Evolutionary conservation across 2,888 invertebrate genomes (phyloP), one percentile per base, ranked within the genome.

Genomic region (Caenorhabditis sp.): DNA sequence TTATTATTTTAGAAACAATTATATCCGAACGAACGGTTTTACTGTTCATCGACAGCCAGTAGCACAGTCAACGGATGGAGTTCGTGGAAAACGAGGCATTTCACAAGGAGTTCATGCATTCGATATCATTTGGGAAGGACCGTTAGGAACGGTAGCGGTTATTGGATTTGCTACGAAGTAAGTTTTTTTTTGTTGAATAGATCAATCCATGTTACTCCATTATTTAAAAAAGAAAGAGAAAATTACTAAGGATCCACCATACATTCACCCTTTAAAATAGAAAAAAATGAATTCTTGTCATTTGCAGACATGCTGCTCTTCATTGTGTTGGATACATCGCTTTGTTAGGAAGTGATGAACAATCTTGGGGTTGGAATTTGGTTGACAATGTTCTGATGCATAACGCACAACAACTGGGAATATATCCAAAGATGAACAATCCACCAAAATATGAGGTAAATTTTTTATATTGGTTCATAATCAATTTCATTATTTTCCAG

Each of bases 361-460:
- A 97, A 89, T 96, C 95, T 87, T 99, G 97, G 97, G 97, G 97
- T 17, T 99, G 97, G 97, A 97, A 97, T 91, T 91, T 99, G 84
- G 97, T 97, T 61, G 97, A 97, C 90, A 97, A 97, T 91, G 93
- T 94, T 90, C 91, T 97, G 82, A 90, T 97, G 84, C 97, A 99
- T 89, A 95, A 96, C 91, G 97, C 97, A 64, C 94, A 95, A 38
- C 70, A 65, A 17, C 57, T 79, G 17, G 82, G 81, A 10, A 66
- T 76, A 31, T 86, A 86, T 71, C 86, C 97, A 94, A 89, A 80
- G 23, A 69, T 82, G 49, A 85, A 85, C 69, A 97, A 97, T 90
- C 83, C 87, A 7, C 87, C 87, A 7, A 96, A 95, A 90, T 97
- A 97, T 91, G 95, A 96, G 92, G 95, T 94, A 27, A 27, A 61